Conservation (phyloP, 2,113 vertebrate species). For the Pipra filicauda region DNA sequence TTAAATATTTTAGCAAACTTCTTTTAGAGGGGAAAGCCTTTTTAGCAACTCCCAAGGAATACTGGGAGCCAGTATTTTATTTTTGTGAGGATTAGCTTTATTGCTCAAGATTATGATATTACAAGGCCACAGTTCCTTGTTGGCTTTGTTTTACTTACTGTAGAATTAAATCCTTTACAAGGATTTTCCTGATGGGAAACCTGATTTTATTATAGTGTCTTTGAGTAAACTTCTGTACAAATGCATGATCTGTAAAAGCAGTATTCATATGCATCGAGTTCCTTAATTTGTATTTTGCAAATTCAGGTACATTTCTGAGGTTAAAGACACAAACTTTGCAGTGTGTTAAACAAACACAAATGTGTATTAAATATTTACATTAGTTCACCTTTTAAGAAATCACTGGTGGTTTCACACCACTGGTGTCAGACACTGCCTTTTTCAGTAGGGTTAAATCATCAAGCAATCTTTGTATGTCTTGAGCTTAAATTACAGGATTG, state of each 20-base stretch:
- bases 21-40: neutral
- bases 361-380: conserved; percentile 34
- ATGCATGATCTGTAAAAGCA: neutral
- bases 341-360: neutral
- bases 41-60: neutral
- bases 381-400: conserved; percentile 50
- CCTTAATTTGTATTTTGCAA: neutral
- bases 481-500: conserved; percentile 61
- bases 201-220: neutral
- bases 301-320: conserved; percentile 8
- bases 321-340: neutral
- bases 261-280: neutral
- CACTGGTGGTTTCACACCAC: conserved; percentile 51
- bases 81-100: neutral
- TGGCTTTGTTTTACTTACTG: neutral
- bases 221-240: neutral
- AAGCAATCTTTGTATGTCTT: conserved; percentile 39
- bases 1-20: neutral
- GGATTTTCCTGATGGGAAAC: neutral
- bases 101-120: neutral
- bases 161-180: neutral
- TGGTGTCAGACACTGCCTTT: conserved; percentile 21
- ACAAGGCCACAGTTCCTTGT: neutral
- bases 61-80: neutral
- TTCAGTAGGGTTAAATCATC: conserved; percentile 53